Evolutionary conservation across 1,140 invertebrate species (phyloP), one percentile per base, ranked within the genome.

Genomic region (Lordiphosa clarofinis): DNA sequence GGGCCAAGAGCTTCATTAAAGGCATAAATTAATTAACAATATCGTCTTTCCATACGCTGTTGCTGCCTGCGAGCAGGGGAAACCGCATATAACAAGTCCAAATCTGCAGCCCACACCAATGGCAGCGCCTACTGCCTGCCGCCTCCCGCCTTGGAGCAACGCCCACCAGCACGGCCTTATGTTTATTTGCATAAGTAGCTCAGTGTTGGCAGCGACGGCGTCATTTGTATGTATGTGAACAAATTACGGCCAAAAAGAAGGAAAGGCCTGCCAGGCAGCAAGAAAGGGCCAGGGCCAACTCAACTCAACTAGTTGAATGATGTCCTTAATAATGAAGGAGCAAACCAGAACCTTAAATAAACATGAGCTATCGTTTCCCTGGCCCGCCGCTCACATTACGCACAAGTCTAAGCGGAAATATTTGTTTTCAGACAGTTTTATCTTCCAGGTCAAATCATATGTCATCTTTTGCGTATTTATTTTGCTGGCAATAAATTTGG

Each of bases 281-380:
- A 38, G 46, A 59, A 56, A 36, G 50, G 58, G 47, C 58, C 40
- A 50, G 52, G 66, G 39, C 40, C 66, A 43, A 58, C 49, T 59
- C 78, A 84, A 84, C 78, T 76, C 78, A 84, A 84, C 78, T 76
- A 76, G 78, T 78, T 84, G 78, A 84, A 84, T 84, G 69, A 78
- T 84, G 78, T 84, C 69, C 69, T 71, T 84, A 76, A 84, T 84
- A 84, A 84, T 84, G 79, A 84, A 57, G 64, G 55, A 70, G 69
- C 75, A 61, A 70, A 69, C 58, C 70, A 79, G 70, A 81, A 66
- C 70, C 74, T 79, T 79, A 70, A 79, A 61, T 81, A 79, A 79
- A 70, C 70, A 73, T 59, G 59, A 56, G 54, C 38, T 48, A 57
- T 47, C 58, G 55, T 57, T 59, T 56, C 57, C 43, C 19, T 13